These are phyloP conservation scores for Oreohelix idahoensis DNA, from an alignment of 1,140 invertebrate species.

Conservation along the genomic window DNA sequence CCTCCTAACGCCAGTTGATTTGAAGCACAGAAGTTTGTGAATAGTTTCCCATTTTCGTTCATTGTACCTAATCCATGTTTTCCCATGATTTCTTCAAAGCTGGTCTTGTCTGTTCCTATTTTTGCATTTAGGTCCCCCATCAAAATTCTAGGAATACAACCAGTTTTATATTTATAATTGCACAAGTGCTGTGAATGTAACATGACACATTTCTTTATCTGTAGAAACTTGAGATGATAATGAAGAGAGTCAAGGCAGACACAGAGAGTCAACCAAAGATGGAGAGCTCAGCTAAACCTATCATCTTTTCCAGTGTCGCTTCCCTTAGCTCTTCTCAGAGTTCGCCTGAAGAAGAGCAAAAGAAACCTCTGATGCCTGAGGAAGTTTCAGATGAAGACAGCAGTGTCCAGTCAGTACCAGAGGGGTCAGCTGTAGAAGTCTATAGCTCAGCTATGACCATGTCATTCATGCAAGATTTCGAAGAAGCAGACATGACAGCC, in stretches of 20 bases:
- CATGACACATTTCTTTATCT: conserved; percentile 34
- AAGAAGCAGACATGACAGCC: neutral
- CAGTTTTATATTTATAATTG: too few relatives aligned
- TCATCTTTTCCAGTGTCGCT: conserved; percentile 21
- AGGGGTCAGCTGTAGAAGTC: conserved; percentile 23
- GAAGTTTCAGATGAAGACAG: conserved; percentile 3
- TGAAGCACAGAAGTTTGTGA: too few relatives aligned
- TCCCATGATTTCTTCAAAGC: too few relatives aligned
- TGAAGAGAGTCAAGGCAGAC: conserved; percentile 69
- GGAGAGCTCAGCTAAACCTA: conserved; percentile 37
- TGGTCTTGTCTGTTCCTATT: too few relatives aligned
- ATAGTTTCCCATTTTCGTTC: too few relatives aligned
- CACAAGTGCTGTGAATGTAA: too few relatives aligned
- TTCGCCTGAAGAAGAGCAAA: conserved; percentile 34
- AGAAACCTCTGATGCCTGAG: conserved; percentile 17
- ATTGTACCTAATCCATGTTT: too few relatives aligned
- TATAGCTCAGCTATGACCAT: conserved; percentile 12
- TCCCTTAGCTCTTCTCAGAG: conserved; percentile 22
- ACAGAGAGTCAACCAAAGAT: conserved; percentile 43
- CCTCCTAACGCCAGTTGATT: too few relatives aligned
- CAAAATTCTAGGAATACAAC: too few relatives aligned
- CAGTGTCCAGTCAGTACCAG: neutral
- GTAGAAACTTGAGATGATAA: conserved; percentile 68
- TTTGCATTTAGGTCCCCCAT: too few relatives aligned
- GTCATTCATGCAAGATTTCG: conserved; percentile 7